These are phyloP conservation scores for Wasmannia auropunctata DNA, from an alignment of 1,140 invertebrate species.

Conservation along the genomic window DNA sequence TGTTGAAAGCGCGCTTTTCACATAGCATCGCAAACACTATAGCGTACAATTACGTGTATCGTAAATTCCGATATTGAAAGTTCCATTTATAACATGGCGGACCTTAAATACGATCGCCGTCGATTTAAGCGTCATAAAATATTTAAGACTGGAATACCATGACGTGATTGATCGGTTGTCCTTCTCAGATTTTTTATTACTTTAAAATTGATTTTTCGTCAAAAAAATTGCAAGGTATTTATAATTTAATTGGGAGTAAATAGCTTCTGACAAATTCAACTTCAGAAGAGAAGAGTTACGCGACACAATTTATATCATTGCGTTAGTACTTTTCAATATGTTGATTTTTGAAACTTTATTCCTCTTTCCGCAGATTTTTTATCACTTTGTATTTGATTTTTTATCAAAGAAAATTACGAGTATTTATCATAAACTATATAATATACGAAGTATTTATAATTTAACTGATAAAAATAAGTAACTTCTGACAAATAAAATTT, in stretches of 20 bases:
- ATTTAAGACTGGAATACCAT: neutral
- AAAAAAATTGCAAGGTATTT: neutral
- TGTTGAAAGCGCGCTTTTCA: neutral
- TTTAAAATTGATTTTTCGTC: neutral
- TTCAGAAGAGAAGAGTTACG: neutral
- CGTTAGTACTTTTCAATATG: neutral
- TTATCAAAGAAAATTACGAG: neutral
- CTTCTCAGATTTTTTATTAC: neutral
- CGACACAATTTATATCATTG: neutral
- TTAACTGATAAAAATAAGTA: neutral
- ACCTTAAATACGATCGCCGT: slow-evolving; percentile 33
- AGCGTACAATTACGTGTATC: neutral
- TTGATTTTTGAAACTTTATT: neutral
- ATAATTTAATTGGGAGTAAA: neutral
- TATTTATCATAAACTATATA: too few relatives aligned
- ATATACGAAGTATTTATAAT: neutral
- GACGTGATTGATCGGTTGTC: neutral
- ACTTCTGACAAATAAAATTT: neutral
- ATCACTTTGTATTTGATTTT: neutral
- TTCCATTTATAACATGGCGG: neutral
- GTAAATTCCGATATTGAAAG: neutral
- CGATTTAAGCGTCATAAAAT: slow-evolving; percentile 47
- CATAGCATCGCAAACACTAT: neutral
- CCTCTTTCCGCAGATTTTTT: neutral
- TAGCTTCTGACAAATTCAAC: neutral